These are phyloP conservation scores for Trichomycterus rosablanca DNA, from an alignment of 2,113 vertebrate species.

Conservation along the genomic window DNA sequence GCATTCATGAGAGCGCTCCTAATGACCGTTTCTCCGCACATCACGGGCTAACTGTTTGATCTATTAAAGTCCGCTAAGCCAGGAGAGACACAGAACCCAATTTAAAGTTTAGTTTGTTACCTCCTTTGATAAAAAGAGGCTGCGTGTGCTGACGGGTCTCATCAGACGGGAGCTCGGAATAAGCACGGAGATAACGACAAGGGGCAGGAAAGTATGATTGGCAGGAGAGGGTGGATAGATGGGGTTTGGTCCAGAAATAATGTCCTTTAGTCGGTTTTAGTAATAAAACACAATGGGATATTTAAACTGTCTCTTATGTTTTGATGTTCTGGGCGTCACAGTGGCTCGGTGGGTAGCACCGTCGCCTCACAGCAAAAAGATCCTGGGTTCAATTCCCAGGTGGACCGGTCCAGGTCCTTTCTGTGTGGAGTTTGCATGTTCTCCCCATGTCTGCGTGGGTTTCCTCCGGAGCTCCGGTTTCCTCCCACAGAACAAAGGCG, in stretches of 20 bases:
- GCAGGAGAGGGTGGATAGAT: not conserved
- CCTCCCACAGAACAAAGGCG: too few relatives aligned
- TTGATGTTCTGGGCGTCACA: too few relatives aligned
- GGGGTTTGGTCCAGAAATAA: not conserved
- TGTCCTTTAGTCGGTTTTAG: too few relatives aligned
- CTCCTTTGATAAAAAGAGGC: slow-evolving; percentile 32
- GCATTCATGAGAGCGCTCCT: slow-evolving; percentile 41
- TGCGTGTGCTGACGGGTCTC: not conserved
- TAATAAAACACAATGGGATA: too few relatives aligned
- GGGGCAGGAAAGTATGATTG: not conserved
- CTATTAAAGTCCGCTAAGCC: slow-evolving; percentile 50
- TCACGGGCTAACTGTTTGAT: slow-evolving; percentile 57
- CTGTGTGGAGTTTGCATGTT: too few relatives aligned
- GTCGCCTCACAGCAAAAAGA: too few relatives aligned
- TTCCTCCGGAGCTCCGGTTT: too few relatives aligned
- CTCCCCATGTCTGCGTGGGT: too few relatives aligned
- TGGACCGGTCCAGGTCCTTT: too few relatives aligned
- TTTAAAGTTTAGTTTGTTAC: slow-evolving; percentile 46
- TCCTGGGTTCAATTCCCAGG: too few relatives aligned
- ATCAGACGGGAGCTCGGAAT: slow-evolving; percentile 41
- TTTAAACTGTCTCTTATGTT: too few relatives aligned
- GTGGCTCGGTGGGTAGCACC: too few relatives aligned
- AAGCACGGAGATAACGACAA: slow-evolving; percentile 15
- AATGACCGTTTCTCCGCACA: slow-evolving; percentile 53
- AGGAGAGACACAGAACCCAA: slow-evolving; percentile 34